Conservation (phyloP, 2,888 invertebrate species). For the Escarpia spicata region DNA sequence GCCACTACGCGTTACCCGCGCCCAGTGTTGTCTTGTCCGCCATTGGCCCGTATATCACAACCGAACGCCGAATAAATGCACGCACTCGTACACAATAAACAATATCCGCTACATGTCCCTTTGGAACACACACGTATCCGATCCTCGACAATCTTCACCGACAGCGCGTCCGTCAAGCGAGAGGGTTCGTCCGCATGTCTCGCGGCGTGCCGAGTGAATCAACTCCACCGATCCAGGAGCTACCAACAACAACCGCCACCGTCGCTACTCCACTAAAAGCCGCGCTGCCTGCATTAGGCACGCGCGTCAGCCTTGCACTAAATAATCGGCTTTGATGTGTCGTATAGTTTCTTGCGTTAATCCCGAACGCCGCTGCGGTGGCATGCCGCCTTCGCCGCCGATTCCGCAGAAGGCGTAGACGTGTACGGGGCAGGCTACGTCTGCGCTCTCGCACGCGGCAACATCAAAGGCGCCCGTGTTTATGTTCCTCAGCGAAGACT, state of each 20-base stretch:
- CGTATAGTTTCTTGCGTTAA: constrained; percentile 9
- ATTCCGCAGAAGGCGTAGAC: background rate
- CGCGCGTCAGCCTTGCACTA: background rate
- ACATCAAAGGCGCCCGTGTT: background rate
- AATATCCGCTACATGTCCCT: background rate
- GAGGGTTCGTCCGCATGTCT: background rate
- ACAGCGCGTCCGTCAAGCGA: background rate
- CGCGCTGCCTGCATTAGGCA: background rate
- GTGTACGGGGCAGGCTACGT: background rate
- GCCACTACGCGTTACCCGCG: background rate
- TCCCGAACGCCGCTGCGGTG: background rate
- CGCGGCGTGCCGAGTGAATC: background rate
- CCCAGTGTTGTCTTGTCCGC: background rate
- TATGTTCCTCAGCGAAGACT: background rate
- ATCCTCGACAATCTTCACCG: background rate
- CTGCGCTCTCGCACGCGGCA: background rate
- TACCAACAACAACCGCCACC: background rate
- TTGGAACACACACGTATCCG: background rate
- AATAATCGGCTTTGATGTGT: constrained; percentile 16
- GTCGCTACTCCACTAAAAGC: background rate
- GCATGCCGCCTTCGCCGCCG: background rate
- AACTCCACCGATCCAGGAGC: background rate
- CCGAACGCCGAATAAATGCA: background rate
- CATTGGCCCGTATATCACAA: background rate
- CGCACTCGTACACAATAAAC: background rate